Percentiles rank a stretch among this genome's conserved stretches.
Evolutionary conservation across 1,140 invertebrate genomes (phyloP).

Genomic region (Mamestra configurata): DNA sequence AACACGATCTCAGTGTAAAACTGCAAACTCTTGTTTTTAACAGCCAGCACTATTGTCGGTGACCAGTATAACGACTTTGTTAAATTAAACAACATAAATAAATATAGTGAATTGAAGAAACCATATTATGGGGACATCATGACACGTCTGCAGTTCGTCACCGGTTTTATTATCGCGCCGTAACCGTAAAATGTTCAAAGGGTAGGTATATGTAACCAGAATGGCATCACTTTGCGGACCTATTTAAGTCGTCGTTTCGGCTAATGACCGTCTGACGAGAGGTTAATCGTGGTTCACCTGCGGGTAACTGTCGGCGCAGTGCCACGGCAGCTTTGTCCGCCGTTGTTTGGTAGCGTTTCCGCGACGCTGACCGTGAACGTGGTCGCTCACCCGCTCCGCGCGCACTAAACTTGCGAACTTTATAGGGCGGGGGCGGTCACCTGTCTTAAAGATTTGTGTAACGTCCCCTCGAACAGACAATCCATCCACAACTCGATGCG

Average conservation of each 20-base stretch:
- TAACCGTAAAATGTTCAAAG: constrained; percentile 75
- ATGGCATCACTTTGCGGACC: constrained; percentile 65
- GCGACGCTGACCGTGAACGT: constrained; percentile 74
- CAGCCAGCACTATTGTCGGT: not conserved
- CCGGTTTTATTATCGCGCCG: constrained; percentile 73
- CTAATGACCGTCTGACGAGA: constrained; percentile 79
- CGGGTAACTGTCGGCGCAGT: constrained; percentile 70
- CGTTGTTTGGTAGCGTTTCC: constrained; percentile 61
- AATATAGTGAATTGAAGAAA: constrained; percentile 66
- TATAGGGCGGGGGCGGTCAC: constrained; percentile 75
- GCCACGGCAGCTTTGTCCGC: constrained; percentile 70
- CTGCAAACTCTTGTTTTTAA: not conserved
- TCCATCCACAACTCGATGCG: constrained; percentile 69
- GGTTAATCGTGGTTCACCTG: constrained; percentile 82
- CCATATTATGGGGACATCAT: constrained; percentile 57
- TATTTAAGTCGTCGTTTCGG: constrained; percentile 77
- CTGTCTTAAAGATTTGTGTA: constrained; percentile 71
- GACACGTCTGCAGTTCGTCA: constrained; percentile 71
- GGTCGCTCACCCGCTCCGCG: constrained; percentile 75
- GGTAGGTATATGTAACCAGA: constrained; percentile 72
- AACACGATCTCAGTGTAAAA: not conserved
- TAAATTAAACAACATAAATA: constrained; percentile 55
- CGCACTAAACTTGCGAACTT: constrained; percentile 72
- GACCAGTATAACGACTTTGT: not conserved
- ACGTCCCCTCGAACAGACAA: constrained; percentile 62